phyloP scores from a whole-genome alignment of 1,140 invertebrate species.

The Bombus superbus region DNA sequence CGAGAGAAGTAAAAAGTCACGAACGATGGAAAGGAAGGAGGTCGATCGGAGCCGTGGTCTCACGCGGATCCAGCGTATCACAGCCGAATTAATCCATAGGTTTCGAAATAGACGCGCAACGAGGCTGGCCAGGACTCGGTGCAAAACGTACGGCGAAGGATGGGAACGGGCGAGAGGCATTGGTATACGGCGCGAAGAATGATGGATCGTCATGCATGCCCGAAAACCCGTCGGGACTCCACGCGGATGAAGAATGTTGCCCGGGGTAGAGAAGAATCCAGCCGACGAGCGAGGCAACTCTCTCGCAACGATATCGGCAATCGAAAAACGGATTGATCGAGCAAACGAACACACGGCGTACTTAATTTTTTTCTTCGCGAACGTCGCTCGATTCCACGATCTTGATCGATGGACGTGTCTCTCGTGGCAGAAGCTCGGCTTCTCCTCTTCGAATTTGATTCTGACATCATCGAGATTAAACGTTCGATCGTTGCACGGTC shows the following conservation, averaged over 20 bases:
- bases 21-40: background rate
- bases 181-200: constrained; percentile 66
- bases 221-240: constrained; percentile 67
- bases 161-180: constrained; percentile 48
- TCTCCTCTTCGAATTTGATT: background rate
- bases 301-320: constrained; percentile 56
- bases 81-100: background rate
- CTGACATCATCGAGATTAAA: background rate
- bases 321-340: constrained; percentile 47
- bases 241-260: constrained; percentile 68
- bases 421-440: background rate
- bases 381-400: background rate
- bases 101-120: constrained; percentile 1
- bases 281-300: constrained; percentile 9
- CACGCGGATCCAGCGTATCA: background rate
- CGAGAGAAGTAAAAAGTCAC: background rate
- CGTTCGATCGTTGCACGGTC: background rate
- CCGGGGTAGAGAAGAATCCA: constrained; percentile 55
- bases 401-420: background rate
- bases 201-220: constrained; percentile 70
- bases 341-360: constrained; percentile 37
- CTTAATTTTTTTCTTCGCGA: background rate
- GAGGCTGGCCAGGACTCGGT: background rate
- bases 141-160: constrained; percentile 56
- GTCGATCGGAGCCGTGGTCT: background rate